A percentile compares a stretch with the other conserved stretches of the same genome.
Conservation (phyloP, 2,888 invertebrate genomes). For the Actias luna region DNA sequence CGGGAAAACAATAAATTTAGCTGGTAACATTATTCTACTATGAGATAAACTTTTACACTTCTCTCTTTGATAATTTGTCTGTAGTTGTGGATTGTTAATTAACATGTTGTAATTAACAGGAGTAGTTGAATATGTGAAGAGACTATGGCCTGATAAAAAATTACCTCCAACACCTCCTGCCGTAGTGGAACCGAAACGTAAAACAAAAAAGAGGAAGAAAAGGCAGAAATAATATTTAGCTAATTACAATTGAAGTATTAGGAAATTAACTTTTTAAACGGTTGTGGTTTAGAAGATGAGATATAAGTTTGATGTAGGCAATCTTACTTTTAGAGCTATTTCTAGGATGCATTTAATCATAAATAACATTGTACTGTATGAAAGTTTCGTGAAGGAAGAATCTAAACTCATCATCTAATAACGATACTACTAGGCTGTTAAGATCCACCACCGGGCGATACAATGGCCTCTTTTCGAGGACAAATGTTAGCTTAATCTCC, state of each 20-base stretch:
- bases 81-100: not conserved
- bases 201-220: conserved; percentile 2
- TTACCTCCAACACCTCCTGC: conserved; percentile 45
- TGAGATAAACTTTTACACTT: no score
- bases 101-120: conserved; percentile 10
- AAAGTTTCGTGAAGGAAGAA: no score
- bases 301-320: no score
- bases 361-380: no score
- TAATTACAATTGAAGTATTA: conserved; percentile 23
- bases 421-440: no score
- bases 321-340: no score
- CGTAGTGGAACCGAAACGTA: conserved; percentile 20
- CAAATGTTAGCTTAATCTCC: no score
- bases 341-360: no score
- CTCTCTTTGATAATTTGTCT: no score
- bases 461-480: no score
- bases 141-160: conserved; percentile 52
- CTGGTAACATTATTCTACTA: conserved; percentile 16
- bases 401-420: no score
- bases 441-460: no score
- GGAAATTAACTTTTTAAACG: not conserved
- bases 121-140: conserved; percentile 46
- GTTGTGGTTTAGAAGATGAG: not conserved
- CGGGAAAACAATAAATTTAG: conserved; percentile 26
- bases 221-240: conserved; percentile 19